These are phyloP conservation scores for Micromys minutus DNA, from an alignment of 2,113 vertebrate species.

Conservation along the genomic window DNA sequence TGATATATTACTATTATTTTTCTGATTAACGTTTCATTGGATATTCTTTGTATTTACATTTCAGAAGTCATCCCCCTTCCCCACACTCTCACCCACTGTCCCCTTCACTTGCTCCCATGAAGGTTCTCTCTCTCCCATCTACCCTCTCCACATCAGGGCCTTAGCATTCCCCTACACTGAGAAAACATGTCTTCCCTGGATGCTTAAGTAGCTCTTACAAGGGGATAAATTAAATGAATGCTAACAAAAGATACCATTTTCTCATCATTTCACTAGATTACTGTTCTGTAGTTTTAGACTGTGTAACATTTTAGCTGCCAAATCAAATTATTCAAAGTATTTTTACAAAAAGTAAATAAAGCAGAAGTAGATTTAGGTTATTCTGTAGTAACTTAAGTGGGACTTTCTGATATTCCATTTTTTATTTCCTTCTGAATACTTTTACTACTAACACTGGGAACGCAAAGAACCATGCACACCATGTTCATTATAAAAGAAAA, in stretches of 20 bases:
- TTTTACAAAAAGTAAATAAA: conserved; percentile 44
- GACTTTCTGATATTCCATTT: neutral
- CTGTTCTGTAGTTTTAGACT: conserved; percentile 34
- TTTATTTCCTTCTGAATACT: conserved; percentile 49
- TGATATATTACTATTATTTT: too few relatives aligned
- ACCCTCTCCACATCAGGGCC: too few relatives aligned
- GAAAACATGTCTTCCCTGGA: too few relatives aligned
- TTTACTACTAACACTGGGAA: conserved; percentile 46
- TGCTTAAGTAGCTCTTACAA: neutral
- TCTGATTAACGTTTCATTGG: too few relatives aligned
- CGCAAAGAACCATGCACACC: conserved; percentile 47
- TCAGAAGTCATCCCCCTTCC: too few relatives aligned
- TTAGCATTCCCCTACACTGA: too few relatives aligned
- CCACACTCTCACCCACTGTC: too few relatives aligned
- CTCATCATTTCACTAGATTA: neutral
- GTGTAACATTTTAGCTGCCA: neutral
- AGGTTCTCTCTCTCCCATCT: too few relatives aligned
- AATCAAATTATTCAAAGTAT: neutral
- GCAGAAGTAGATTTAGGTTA: conserved; percentile 53
- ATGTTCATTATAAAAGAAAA: conserved; percentile 58
- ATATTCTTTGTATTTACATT: too few relatives aligned
- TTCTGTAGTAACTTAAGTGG: conserved; percentile 57
- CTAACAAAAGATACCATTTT: neutral
- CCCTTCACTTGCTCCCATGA: too few relatives aligned
- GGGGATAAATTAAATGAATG: neutral